Conservation (phyloP, 92 coral and sea anemone species). For the Paramuricea clavata region DNA sequence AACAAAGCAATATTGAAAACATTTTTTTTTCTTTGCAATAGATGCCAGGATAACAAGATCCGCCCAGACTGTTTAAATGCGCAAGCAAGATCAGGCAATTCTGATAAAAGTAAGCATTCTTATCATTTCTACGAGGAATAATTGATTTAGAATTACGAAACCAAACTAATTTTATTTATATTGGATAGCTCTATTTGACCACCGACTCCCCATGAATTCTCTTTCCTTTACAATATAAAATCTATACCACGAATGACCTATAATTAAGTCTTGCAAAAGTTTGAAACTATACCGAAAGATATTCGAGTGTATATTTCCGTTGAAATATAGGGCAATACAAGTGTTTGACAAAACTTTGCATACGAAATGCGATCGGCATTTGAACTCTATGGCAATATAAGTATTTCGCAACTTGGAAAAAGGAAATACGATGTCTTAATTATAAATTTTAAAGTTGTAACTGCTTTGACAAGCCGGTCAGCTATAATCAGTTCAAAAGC, state of each 20-base stretch:
- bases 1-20: background rate
- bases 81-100: conserved; percentile 15
- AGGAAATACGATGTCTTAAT: background rate
- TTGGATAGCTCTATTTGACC: too few relatives aligned
- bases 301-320: background rate
- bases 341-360: background rate
- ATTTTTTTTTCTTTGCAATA: background rate
- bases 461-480: too few relatives aligned
- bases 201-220: too few relatives aligned
- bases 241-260: too few relatives aligned
- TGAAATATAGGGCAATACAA: background rate
- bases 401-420: background rate
- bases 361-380: background rate
- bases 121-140: background rate
- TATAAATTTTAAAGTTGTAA: too few relatives aligned
- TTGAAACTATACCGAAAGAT: too few relatives aligned
- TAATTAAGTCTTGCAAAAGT: too few relatives aligned
- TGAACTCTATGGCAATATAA: background rate
- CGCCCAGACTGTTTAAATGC: background rate
- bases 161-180: too few relatives aligned
- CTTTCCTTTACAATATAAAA: too few relatives aligned
- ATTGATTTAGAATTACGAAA: background rate
- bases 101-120: background rate
- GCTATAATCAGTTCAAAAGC: too few relatives aligned
- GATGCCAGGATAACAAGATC: conserved; percentile 25